Conservation (phyloP, 2,888 invertebrate genomes). For the Ormia ochracea region DNA sequence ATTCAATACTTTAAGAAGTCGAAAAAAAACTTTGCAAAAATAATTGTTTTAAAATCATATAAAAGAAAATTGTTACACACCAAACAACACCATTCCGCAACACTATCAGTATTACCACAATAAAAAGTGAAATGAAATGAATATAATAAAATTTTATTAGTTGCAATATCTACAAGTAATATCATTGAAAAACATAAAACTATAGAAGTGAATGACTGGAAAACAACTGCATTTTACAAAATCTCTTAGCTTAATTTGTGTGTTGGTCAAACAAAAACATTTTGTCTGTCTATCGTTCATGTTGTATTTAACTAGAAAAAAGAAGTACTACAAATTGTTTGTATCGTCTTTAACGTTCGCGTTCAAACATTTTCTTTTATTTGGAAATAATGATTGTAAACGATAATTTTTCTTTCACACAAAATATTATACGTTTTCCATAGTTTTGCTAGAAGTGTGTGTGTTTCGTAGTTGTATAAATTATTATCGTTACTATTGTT, state of each 20-base stretch:
- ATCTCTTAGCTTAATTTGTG: not conserved
- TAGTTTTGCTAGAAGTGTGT: constrained; percentile 34
- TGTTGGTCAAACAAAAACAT: not conserved
- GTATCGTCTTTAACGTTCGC: constrained; percentile 1
- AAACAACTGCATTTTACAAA: constrained; percentile 1
- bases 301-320: not conserved
- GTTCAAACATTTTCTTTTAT: not conserved
- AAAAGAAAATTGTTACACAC: constrained; percentile 1
- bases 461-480: not conserved
- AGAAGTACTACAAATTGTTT: not conserved
- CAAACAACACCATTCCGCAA: constrained; percentile 9
- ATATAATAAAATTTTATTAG: not conserved
- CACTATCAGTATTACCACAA: constrained; percentile 27
- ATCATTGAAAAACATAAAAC: not conserved
- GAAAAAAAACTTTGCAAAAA: constrained; percentile 11
- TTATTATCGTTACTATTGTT: constrained; percentile 33
- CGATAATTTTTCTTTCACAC: not conserved
- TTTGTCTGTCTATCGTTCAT: not conserved
- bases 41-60: constrained; percentile 7
- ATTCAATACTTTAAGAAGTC: constrained; percentile 13
- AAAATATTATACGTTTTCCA: not conserved
- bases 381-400: not conserved
- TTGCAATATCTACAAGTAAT: not conserved
- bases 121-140: not conserved
- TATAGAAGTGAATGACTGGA: constrained; percentile 21